Conservation (phyloP, 2,888 invertebrate genomes). For the Acleris holmiana region DNA sequence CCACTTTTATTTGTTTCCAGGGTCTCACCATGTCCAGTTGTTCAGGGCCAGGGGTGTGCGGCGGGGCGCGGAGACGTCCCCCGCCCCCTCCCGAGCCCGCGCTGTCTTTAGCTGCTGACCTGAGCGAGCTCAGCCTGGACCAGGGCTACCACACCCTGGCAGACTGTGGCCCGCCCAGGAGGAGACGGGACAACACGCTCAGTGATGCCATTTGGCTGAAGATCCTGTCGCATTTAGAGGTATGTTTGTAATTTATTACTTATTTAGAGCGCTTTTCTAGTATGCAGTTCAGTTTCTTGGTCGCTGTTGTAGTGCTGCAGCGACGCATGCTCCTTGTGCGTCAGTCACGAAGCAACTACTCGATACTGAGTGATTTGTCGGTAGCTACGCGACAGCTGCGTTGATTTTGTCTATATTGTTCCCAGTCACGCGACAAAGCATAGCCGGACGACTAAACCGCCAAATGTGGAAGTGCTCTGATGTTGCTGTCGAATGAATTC, state of each 20-base stretch:
- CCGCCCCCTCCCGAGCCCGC: conserved; percentile 78
- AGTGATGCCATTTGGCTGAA: conserved; percentile 75
- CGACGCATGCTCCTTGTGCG: no score
- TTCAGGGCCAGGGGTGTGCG: conserved; percentile 72
- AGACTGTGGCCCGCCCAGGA: conserved; percentile 84
- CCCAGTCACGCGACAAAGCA: no score
- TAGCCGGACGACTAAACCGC: no score
- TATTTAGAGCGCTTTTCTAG: no score
- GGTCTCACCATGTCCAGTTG: conserved; percentile 73
- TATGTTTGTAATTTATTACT: conserved; percentile 37
- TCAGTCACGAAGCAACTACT: no score
- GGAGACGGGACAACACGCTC: conserved; percentile 68
- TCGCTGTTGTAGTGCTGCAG: no score
- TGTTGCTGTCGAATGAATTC: no score
- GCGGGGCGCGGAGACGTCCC: conserved; percentile 72
- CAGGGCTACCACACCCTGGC: conserved; percentile 93
- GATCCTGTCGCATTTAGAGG: conserved; percentile 74
- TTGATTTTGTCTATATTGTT: no score
- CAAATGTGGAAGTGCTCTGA: no score
- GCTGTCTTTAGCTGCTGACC: conserved; percentile 73
- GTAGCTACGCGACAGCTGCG: no score
- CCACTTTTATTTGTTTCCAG: conserved; percentile 49
- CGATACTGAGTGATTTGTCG: no score
- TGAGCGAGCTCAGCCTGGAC: conserved; percentile 87
- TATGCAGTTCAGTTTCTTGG: no score